A percentile compares a stretch with the other conserved stretches of the same genome.
phyloP scores from a whole-genome alignment of 64 coral and sea anemone genomes.

The Astreopora myriophthalma region DNA sequence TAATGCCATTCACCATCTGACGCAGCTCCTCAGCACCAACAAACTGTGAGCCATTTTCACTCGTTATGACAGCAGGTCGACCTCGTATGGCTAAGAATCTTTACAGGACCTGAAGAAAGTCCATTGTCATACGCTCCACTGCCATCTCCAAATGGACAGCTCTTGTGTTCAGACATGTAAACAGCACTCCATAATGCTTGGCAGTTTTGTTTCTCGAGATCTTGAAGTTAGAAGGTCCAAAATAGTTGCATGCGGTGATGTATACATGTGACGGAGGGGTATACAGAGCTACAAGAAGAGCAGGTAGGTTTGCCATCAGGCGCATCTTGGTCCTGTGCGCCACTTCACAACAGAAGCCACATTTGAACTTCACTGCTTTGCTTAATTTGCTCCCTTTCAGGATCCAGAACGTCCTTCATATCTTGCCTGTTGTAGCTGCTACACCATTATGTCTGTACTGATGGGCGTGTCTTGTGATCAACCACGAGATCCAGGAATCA shows the following conservation, averaged over 20 bases:
- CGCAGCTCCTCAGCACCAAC: constrained; percentile 19
- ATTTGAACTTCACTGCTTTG: too few relatives aligned
- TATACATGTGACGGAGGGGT: constrained; percentile 13
- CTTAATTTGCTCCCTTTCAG: too few relatives aligned
- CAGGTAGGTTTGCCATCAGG: background rate
- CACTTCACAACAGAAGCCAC: too few relatives aligned
- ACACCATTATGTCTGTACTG: too few relatives aligned
- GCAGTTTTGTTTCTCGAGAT: constrained; percentile 8
- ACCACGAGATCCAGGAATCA: too few relatives aligned
- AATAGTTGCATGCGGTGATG: constrained; percentile 23
- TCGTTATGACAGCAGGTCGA: constrained; percentile 20
- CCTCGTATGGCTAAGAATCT: constrained; percentile 55
- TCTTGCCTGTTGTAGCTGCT: too few relatives aligned
- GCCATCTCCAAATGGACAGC: constrained; percentile 43
- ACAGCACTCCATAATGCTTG: background rate
- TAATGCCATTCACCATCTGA: constrained; percentile 26
- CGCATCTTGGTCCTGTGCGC: too few relatives aligned
- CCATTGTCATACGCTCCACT: constrained; percentile 35
- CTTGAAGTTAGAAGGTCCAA: constrained; percentile 9
- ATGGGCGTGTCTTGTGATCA: too few relatives aligned
- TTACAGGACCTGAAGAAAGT: constrained; percentile 52
- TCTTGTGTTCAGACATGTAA: constrained; percentile 51
- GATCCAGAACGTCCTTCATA: too few relatives aligned
- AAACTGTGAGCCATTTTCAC: constrained; percentile 53
- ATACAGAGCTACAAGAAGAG: background rate